A percentile compares a stretch with the other conserved stretches of the same genome.
Conservation (phyloP, 2,113 vertebrate species). For the Pongo abelii region DNA sequence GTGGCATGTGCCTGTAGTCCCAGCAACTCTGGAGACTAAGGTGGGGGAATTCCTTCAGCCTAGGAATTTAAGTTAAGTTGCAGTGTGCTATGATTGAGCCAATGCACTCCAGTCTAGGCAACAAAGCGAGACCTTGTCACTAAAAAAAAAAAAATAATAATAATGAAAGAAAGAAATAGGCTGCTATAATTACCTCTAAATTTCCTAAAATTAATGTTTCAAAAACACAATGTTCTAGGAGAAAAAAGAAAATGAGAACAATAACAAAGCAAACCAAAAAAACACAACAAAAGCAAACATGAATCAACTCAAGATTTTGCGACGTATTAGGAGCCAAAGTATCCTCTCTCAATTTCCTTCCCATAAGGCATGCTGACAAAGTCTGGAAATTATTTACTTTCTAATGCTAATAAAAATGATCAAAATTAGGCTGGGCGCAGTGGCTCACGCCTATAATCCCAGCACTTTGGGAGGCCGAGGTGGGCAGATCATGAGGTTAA, state of each 20-base stretch:
- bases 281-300: conserved; percentile 37
- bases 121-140: no score
- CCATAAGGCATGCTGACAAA: conserved; percentile 42
- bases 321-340: conserved; percentile 16
- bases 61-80: no score
- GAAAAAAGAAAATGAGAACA: conserved; percentile 35
- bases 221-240: conserved; percentile 12
- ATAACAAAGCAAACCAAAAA: conserved; percentile 56
- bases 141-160: no score
- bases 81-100: no score
- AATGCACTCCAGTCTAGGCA: no score
- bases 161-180: background rate
- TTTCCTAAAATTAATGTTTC: conserved; percentile 47
- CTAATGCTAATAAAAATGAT: background rate
- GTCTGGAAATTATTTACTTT: conserved; percentile 13
- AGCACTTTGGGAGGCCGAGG: no score
- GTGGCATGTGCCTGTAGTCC: no score
- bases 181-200: background rate
- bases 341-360: conserved; percentile 50
- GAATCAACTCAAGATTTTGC: conserved; percentile 41
- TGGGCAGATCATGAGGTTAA: no score
- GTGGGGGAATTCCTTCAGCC: no score
- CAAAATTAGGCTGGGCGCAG: background rate
- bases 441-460: no score
- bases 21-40: no score